Evolutionary conservation across 2,113 vertebrate species (phyloP).

Genomic region (Piprites chloris): DNA sequence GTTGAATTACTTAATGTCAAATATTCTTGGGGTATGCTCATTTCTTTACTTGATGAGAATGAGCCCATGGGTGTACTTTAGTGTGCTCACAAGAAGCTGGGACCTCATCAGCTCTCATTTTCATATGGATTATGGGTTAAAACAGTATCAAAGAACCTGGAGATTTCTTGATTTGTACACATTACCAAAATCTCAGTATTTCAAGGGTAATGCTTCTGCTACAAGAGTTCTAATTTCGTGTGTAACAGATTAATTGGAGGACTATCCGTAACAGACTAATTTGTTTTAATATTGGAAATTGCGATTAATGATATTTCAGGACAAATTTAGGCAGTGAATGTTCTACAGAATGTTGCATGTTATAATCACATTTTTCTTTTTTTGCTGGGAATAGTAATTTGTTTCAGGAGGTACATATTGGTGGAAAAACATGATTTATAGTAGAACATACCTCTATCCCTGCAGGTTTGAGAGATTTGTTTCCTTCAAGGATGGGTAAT

Average conservation of each 20-base stretch:
- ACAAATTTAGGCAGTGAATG: not conserved
- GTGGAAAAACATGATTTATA: not conserved
- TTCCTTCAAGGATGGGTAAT: not conserved
- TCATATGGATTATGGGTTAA: not conserved
- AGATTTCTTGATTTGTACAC: not conserved
- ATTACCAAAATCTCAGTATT: not conserved
- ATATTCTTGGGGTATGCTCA: not conserved
- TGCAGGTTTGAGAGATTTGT: not conserved
- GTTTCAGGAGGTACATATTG: not conserved
- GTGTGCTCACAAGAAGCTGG: not conserved
- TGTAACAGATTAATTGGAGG: not conserved
- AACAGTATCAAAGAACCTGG: not conserved
- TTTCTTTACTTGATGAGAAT: not conserved
- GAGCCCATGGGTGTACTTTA: not conserved
- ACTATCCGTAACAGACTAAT: not conserved
- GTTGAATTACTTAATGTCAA: not conserved
- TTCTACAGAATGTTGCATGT: not conserved
- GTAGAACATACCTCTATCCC: not conserved
- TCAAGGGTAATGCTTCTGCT: not conserved
- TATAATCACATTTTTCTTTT: not conserved
- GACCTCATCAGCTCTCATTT: not conserved
- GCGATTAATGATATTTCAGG: not conserved
- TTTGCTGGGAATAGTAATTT: not conserved
- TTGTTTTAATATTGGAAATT: not conserved
- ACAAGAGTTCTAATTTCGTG: not conserved